phyloP scores from a whole-genome alignment of 1,140 invertebrate genomes.

The Wiebesia pumilae region DNA sequence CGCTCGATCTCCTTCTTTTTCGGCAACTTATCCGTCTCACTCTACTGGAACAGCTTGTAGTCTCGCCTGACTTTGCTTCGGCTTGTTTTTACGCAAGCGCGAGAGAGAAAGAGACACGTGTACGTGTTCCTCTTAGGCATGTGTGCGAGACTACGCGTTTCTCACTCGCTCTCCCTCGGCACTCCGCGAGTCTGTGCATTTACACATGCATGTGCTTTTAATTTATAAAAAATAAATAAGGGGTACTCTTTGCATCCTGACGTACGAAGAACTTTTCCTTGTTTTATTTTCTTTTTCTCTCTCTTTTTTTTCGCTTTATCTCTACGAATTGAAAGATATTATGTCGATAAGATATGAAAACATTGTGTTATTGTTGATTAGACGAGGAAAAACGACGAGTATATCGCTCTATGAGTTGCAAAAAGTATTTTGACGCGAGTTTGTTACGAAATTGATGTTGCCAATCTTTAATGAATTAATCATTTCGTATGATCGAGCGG shows the following conservation, averaged over 20 bases:
- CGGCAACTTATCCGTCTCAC: neutral
- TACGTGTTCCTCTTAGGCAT: neutral
- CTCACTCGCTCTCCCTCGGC: no score
- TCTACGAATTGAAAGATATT: neutral
- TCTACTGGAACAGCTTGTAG: neutral
- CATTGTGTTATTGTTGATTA: neutral
- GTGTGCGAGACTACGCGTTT: neutral
- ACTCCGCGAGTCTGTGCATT: neutral
- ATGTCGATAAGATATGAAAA: neutral
- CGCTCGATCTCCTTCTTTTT: neutral
- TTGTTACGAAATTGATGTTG: conserved; percentile 14
- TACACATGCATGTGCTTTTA: no score
- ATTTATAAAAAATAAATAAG: neutral
- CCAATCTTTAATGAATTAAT: neutral
- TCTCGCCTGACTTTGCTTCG: conserved; percentile 24
- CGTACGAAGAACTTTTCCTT: neutral
- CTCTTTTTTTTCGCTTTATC: neutral
- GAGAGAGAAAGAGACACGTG: conserved; percentile 2
- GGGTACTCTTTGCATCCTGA: neutral
- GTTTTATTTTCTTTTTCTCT: neutral
- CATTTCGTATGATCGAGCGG: conserved; percentile 21
- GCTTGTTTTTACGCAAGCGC: conserved; percentile 39
- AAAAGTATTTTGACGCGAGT: conserved; percentile 9
- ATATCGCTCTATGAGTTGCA: neutral
- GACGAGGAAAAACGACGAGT: neutral